Base-by-base conservation (phyloP, 92 coral and sea anemone species). In the Epizoanthus stellaris region DNA sequence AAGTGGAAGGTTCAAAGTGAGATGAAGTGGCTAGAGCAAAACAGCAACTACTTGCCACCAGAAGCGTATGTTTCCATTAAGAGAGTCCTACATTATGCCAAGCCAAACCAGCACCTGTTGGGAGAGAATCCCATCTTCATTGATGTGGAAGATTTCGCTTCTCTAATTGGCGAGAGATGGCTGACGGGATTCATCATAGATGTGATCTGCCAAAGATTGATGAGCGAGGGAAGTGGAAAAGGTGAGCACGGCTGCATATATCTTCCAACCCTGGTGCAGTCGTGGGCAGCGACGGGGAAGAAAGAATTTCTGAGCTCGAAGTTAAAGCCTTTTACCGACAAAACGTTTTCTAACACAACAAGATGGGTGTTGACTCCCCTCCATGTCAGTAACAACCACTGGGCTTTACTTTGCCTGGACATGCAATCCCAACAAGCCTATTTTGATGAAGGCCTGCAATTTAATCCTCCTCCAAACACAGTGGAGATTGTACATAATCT, bases 161-260 rank as follows among this genome's bases (percentile, higher is more conserved):
- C 90, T 13, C 56, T 90, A 23, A 82, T 62, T 7, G 75, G 67
- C 13, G 88, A 86, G 70, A 82, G 93, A 30, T 90, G 80, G 81
- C 88, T 82, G 20, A 86, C 81, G 10, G 85, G 90, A 15, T 86
- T 82, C 70, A 53, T 86, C 1, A 90, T 90, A 15, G 93, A 90
- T 76, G 86, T 52, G 1, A 80, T 82, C 54, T 90, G 90, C 49
- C 71, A 86, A 38, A 82, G 81, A 58, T 52, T 72, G 34, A 81
- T 69, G 75, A 59, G 81, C 38, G 86, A 86, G 58, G 75, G 75
- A 11, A 43, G 87, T 0, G 15, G 16, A 42, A 21, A 60, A 10
- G n/a, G 52, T 8, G 67, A 65, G 7, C 58, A 40, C 13, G 71
- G 68, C 19, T 40, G 68, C 1, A 7, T 75, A 53, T 89, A 73